phyloP scores from a whole-genome alignment of 2,888 invertebrate species.

The Digitonthophagus gazella region DNA sequence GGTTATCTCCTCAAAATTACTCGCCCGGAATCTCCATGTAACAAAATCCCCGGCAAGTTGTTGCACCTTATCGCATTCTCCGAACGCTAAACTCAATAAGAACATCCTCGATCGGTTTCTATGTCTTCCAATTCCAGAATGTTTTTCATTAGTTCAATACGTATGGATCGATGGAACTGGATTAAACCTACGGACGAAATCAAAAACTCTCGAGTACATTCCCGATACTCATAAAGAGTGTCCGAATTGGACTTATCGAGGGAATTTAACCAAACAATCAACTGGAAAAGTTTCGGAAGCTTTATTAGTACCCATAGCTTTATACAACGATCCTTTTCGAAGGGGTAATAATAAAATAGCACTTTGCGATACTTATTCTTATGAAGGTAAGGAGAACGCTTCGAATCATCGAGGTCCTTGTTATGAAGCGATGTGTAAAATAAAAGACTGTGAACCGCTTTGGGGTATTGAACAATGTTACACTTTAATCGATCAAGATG shows the following conservation, averaged over 20 bases:
- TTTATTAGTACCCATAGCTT: conserved; percentile 70
- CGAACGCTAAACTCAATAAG: conserved; percentile 51
- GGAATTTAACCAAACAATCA: conserved; percentile 69
- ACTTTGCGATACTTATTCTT: conserved; percentile 73
- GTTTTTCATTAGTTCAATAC: conserved; percentile 63
- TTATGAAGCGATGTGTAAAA: conserved; percentile 56
- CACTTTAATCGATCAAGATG: conserved; percentile 56
- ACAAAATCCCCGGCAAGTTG: conserved; percentile 2
- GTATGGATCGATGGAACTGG: conserved; percentile 78
- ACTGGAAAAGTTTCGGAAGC: conserved; percentile 69
- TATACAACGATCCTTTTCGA: conserved; percentile 80
- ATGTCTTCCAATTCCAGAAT: conserved; percentile 59
- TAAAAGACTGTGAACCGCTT: conserved; percentile 65
- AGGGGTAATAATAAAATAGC: conserved; percentile 72
- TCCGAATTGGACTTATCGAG: conserved; percentile 76
- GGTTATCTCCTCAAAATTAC: conserved; percentile 3
- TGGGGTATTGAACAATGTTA: conserved; percentile 75
- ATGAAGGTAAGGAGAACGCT: conserved; percentile 61
- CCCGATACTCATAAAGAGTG: conserved; percentile 61
- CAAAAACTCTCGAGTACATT: conserved; percentile 65
- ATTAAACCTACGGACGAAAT: conserved; percentile 67
- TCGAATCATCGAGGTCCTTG: conserved; percentile 41
- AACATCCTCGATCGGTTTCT: conserved; percentile 56
- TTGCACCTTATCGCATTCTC: conserved; percentile 34
- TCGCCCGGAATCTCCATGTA: conserved; percentile 1